Conservation (phyloP, 2,797 vertebrate species). For the Eidolon dupreanum region DNA sequence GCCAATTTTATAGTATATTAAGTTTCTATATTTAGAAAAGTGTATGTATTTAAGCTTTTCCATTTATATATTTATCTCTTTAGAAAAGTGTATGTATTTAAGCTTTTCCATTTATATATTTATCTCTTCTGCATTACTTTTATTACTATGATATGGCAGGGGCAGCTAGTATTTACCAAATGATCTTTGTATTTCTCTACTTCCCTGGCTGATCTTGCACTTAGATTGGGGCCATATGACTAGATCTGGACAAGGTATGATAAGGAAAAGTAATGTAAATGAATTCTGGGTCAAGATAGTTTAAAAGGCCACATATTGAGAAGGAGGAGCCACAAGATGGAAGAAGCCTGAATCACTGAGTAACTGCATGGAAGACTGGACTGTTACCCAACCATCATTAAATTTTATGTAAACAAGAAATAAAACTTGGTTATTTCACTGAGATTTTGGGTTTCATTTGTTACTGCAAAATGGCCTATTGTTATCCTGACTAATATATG, state of each 20-base stretch:
- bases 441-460: not conserved
- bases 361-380: not conserved
- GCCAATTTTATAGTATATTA: constrained; percentile 14
- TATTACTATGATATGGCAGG: not conserved
- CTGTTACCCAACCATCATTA: not conserved
- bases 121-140: not conserved
- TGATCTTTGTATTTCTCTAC: not conserved
- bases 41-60: not conserved
- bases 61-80: constrained; percentile 36
- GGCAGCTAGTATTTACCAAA: not conserved
- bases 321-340: not conserved
- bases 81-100: not conserved
- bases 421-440: constrained; percentile 4
- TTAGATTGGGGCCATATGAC: not conserved
- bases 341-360: constrained; percentile 20
- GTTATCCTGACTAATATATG: not conserved
- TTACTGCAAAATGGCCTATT: not conserved
- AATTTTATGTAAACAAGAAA: not conserved
- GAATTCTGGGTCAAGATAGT: not conserved
- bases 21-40: not conserved
- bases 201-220: not conserved
- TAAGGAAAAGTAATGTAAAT: constrained; percentile 39
- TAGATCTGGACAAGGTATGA: not conserved
- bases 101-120: constrained; percentile 2
- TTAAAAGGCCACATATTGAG: not conserved